Evolutionary conservation across 2,113 vertebrate species (phyloP).

Genomic region (Meleagris gallopavo): DNA sequence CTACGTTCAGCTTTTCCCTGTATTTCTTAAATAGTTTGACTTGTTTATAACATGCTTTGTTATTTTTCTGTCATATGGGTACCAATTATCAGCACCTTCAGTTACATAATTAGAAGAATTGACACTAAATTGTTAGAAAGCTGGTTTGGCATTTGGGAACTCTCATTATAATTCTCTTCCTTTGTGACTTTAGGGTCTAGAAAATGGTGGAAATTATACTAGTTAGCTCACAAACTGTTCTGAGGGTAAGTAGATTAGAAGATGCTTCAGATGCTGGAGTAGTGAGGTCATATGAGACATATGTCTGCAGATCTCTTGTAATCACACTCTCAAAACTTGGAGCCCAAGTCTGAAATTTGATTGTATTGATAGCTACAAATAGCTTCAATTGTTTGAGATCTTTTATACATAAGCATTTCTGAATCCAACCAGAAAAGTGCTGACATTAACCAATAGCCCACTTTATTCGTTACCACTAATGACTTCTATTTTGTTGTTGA

Average conservation of each 20-base stretch:
- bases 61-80: background rate
- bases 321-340: background rate
- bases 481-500: background rate
- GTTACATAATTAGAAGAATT: background rate
- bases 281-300: background rate
- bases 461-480: background rate
- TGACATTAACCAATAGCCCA: background rate
- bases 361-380: background rate
- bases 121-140: background rate
- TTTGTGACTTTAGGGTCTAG: background rate
- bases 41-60: background rate
- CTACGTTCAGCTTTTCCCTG: background rate
- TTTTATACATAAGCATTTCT: background rate
- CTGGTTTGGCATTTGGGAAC: background rate
- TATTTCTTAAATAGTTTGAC: background rate
- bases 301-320: background rate
- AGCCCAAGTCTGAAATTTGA: background rate
- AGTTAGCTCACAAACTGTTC: background rate
- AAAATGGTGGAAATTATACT: background rate
- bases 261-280: background rate
- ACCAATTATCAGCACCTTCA: background rate
- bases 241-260: background rate
- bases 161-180: background rate
- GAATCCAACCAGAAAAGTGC: background rate
- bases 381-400: background rate